Base-by-base conservation (phyloP, 2,797 vertebrate species). In the Ciconia nigra region DNA sequence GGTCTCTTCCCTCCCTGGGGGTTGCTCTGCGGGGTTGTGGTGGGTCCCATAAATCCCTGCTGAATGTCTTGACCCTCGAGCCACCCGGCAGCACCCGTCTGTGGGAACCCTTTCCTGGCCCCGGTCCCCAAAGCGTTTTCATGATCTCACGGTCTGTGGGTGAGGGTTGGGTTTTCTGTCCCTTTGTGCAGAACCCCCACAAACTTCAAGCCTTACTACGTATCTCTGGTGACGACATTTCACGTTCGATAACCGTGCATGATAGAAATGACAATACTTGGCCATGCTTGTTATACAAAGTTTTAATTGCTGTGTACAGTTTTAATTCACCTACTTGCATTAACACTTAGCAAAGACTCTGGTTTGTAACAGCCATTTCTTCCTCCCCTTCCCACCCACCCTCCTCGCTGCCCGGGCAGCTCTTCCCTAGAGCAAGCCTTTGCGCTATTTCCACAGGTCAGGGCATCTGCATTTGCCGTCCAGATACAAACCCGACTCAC, bases 401-500 rank as follows among this genome's bases (percentile, higher is more conserved):
- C 58, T 15, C 14, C 31, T 14, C 3, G 7, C 42, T 62, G 69
- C 63, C 74, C 4, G 5, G 44, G 41, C 5, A 4, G 19, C 33
- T 83, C 31, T 55, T 42, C 58, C 42, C 65, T 88, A 90, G 33
- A 41, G 31, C 46, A 15, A 62, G 28, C 5, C 51, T n/a, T 2
- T 1, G 13, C 1, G 8, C 26, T 49, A 3, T 15, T 57, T 78
- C 57, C 55, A 29, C 7, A 0, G 0, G 15, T 26, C 4, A 3
- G 0, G 25, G 55, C 95, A 97, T n/a, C 2, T 24, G 63, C 93
- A 96, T 17, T 67, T 46, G 7, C 18, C 12, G 0, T 4, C 11
- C 7, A 0, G 9, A 7, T 72, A 25, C 44, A 16, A 51, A 58
- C 6, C 12, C 3, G 0, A 2, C 25, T 49, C 8, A 0, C 13